Base-by-base conservation (phyloP, 2,797 vertebrate species). In the Onychomys torridus region DNA sequence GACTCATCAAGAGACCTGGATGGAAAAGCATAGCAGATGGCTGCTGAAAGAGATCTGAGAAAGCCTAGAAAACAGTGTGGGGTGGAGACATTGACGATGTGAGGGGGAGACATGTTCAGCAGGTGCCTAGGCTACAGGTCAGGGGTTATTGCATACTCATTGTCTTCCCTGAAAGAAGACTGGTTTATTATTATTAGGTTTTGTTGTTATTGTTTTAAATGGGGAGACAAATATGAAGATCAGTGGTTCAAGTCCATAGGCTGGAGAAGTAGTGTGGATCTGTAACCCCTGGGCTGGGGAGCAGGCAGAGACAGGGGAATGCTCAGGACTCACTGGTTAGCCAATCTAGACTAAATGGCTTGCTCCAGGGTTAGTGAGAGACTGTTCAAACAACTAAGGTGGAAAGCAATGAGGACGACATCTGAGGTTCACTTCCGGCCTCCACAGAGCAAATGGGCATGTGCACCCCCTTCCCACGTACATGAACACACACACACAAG, bases 11-110 rank as follows among this genome's bases (percentile, higher is more conserved):
- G 92, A 96, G 94, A 75, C 34, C 65, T 84, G 23, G 7, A 73
- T 93, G 87, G 95, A 93, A 97, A 91, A 91, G 67, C 59, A 8
- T 67, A 95, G 92, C 96, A 97, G 94, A 93, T 90, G 90, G 94
- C 65, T 93, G 79, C 91, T 96, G 43, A 94, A 78, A 95, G 84
- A 94, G 93, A 52, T 87, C 49, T 57, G 85, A 97, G 90, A 89
- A 87, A 93, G 88, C 78, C 61, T 77, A n/a, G 77, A 61, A 73
- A 84, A 75, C 46, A 21, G 34, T 3, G 65, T 67, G 49, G 73
- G 65, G 27, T 21, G 12, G 49, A 79, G 43, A 63, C 34, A 65
- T 27, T 32, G 55, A 69, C 46, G 13, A 32, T 14, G 43, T 19
- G 14, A 37, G 11, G 46, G 61, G 61, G 67, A 75, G 46, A 61